Evolutionary conservation across 64 coral and sea anemone species (phyloP), one percentile per base, ranked within the genome.

Genomic region (Montipora foliosa): DNA sequence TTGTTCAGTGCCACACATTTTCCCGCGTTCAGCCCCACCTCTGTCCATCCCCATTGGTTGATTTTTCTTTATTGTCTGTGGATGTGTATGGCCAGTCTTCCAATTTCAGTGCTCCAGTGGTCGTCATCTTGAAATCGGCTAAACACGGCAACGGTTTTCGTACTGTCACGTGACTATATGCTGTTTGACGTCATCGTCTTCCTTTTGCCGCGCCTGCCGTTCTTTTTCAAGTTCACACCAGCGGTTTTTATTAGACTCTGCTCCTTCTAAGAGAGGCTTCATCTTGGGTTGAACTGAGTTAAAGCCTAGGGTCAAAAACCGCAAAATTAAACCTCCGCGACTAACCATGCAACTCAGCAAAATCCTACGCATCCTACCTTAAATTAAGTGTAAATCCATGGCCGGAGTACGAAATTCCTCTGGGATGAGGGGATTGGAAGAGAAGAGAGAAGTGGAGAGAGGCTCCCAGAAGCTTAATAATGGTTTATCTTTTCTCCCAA

Each of bases 241-340:
- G 22, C 93, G 96, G 13, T 79, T 92, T 82, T 95, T 97, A n/a
- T 97, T 97, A 70, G 89, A 81, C 25, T 97, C 93, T 68, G 96
- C 96, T 29, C 96, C 96, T 8, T 84, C 89, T 49, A 80, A 77
- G 62, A 97, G 87, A 19, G 96, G 96, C 60, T 82, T 59, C 21
- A 97, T 74, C 49, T 97, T 92, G 2, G 68, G 89, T 95, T 97
- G 48, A 97, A 84, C 17, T 94, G 78, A 24, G 93, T 73, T 68
- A 97, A 90, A 67, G 88, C 87, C 96, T 97, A 37, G 44, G 72
- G 77, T 76, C 45, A 49, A 49, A 78, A 6, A 71, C 20, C 68
- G 21, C 19, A 71, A n/a, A 21, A 4, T 6, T 21, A 21, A 4
- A 17, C 14, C 16, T 14, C 64, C 16, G 64, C 53, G 1, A 57